These are phyloP conservation scores for Hemiscyllium ocellatum DNA, from an alignment of 2,113 vertebrate genomes.

Conservation along the genomic window DNA sequence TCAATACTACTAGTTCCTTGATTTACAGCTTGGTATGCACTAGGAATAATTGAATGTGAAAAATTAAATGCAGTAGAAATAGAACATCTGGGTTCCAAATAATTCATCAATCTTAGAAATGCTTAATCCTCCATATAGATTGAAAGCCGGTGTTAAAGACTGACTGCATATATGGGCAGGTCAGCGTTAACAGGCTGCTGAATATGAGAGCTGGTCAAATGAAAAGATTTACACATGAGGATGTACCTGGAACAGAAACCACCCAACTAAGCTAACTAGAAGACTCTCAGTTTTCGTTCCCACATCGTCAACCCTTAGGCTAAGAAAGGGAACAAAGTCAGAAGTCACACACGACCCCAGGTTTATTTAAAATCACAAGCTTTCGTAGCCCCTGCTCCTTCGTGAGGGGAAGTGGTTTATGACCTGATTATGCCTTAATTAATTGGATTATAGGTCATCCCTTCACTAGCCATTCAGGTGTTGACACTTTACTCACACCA, in stretches of 20 bases:
- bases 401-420: too few species aligned
- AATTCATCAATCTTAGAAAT: constrained; percentile 32
- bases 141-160: not conserved
- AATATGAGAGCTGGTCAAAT: not conserved
- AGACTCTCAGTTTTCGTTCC: too few species aligned
- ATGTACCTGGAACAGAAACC: not conserved
- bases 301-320: too few species aligned
- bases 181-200: not conserved
- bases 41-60: constrained; percentile 33
- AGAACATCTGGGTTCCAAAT: constrained; percentile 34
- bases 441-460: too few species aligned
- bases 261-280: not conserved
- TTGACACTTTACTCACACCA: too few species aligned
- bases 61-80: constrained; percentile 25
- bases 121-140: not conserved
- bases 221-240: not conserved
- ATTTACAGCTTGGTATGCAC: constrained; percentile 17
- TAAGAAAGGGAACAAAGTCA: too few species aligned
- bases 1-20: constrained; percentile 6
- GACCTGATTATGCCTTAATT: too few species aligned
- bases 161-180: not conserved
- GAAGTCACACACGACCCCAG: too few species aligned
- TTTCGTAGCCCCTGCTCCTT: too few species aligned
- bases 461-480: too few species aligned
- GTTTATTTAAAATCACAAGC: too few species aligned